Evolutionary conservation across 2,888 invertebrate species (phyloP).

Genomic region (Drosophila tripunctata): DNA sequence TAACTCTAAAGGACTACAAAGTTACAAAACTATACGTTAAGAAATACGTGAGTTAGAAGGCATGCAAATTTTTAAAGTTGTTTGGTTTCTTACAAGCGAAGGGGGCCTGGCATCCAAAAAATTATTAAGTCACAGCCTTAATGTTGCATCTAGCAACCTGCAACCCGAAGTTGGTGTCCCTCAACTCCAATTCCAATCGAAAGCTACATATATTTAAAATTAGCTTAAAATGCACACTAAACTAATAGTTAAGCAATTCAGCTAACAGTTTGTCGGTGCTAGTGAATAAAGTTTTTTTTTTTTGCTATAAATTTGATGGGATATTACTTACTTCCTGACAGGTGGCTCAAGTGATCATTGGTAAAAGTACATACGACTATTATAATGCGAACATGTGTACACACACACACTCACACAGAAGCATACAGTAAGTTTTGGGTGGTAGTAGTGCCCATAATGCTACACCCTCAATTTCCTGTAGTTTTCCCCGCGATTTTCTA

Average conservation of each 20-base stretch:
- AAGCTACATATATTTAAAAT: too few relatives aligned
- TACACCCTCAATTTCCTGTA: neutral
- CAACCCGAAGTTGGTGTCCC: too few relatives aligned
- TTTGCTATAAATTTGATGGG: slow-evolving; percentile 7
- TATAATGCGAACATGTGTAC: slow-evolving; percentile 8
- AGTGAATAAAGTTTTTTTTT: neutral
- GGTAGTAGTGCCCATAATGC: slow-evolving; percentile 17
- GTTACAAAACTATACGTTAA: too few relatives aligned
- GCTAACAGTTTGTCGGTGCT: neutral
- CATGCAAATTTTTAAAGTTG: too few relatives aligned
- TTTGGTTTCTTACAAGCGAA: too few relatives aligned
- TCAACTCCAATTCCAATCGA: too few relatives aligned
- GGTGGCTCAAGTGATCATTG: slow-evolving; percentile 40
- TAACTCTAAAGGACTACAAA: too few relatives aligned
- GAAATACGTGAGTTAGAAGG: too few relatives aligned
- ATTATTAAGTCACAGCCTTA: too few relatives aligned
- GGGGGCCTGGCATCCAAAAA: too few relatives aligned
- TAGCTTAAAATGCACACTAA: too few relatives aligned
- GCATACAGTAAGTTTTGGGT: slow-evolving; percentile 29
- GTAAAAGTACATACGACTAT: neutral
- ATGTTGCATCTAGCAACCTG: too few relatives aligned
- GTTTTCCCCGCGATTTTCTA: slow-evolving; percentile 2
- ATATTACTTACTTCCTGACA: slow-evolving; percentile 36
- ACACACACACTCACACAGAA: slow-evolving; percentile 18
- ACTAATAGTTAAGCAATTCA: neutral